Base-by-base conservation (phyloP, 1,140 invertebrate species). In the Cydia fagiglandana region DNA sequence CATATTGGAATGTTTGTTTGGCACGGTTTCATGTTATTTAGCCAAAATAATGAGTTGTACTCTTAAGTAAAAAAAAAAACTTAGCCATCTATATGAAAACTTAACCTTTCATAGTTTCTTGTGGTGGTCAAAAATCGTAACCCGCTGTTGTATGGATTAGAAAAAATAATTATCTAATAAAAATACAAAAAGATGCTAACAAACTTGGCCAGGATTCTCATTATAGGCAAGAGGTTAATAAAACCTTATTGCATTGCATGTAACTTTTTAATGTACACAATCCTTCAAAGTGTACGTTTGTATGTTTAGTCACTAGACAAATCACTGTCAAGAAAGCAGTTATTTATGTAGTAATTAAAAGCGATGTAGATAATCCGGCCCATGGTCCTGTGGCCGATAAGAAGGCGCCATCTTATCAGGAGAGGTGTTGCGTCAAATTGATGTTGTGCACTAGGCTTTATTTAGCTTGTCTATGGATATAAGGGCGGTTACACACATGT, bases 281-380 rank as follows among this genome's bases (percentile, higher is more conserved):
- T 4, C 53, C n/a, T 17, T n/a, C 53, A 17, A 56, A 56, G 53
- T n/a, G n/a, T 56, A 2, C 53, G 53, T 56, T 56, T 56, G 53
- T 56, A 20, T 56, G 53, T 56, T 56, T 17, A 56, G 53, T 56
- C 53, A 34, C 64, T 68, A 34, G 30, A 38, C 28, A 68, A 68
- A 68, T 68, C 64, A 68, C 64, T 68, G 64, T 68, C 64, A 68
- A 68, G 28, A 68, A 41, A 15, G 12, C 30, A 17, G 28, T 24
- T 64, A 34, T 68, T 68, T 30, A 68, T 68, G 64, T 68, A 68
- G 64, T 34, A 68, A 68, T 68, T 68, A 68, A 15, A n/a, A 68
- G 30, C 64, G 13, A 38, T 66, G 64, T 34, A 68, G 30, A 68
- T 34, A 68, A 34, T 30, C 30, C 15, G 12, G 34, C 20, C 30